phyloP scores from a whole-genome alignment of 2,888 invertebrate genomes.

The Latrodectus elegans region DNA sequence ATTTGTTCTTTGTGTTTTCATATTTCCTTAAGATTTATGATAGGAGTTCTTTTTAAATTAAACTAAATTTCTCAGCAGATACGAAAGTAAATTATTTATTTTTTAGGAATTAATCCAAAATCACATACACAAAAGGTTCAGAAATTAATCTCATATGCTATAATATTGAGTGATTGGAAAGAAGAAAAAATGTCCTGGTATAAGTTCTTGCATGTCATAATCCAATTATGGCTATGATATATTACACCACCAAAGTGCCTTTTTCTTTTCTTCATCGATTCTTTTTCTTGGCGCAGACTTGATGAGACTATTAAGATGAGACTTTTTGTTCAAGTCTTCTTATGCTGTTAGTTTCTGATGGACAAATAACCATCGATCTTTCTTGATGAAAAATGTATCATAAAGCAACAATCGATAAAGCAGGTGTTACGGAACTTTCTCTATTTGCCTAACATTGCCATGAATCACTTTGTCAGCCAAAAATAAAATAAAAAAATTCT shows the following conservation, averaged over 20 bases:
- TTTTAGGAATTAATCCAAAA: too few relatives aligned
- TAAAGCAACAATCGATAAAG: not conserved
- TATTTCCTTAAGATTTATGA: too few relatives aligned
- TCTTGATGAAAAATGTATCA: not conserved
- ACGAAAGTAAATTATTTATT: too few relatives aligned
- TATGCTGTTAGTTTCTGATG: not conserved
- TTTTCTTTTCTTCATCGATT: not conserved
- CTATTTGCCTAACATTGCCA: not conserved
- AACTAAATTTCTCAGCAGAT: too few relatives aligned
- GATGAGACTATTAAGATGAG: not conserved
- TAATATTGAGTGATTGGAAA: too few relatives aligned
- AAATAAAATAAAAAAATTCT: too few relatives aligned
- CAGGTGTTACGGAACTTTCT: not conserved
- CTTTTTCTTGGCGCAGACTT: not conserved
- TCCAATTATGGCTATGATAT: slow-evolving; percentile 18
- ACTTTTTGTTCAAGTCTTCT: not conserved
- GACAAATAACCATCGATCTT: not conserved
- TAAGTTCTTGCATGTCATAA: not conserved
- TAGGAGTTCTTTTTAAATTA: too few relatives aligned
- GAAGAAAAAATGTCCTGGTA: not conserved
- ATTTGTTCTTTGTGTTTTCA: too few relatives aligned
- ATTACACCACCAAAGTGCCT: slow-evolving; percentile 6
- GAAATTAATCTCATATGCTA: too few relatives aligned
- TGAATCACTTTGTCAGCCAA: too few relatives aligned
- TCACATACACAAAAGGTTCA: too few relatives aligned